A percentile compares a stretch with the other conserved stretches of the same genome.
phyloP scores from a whole-genome alignment of 1,140 invertebrate genomes.

The Stegodyphus dumicola region DNA sequence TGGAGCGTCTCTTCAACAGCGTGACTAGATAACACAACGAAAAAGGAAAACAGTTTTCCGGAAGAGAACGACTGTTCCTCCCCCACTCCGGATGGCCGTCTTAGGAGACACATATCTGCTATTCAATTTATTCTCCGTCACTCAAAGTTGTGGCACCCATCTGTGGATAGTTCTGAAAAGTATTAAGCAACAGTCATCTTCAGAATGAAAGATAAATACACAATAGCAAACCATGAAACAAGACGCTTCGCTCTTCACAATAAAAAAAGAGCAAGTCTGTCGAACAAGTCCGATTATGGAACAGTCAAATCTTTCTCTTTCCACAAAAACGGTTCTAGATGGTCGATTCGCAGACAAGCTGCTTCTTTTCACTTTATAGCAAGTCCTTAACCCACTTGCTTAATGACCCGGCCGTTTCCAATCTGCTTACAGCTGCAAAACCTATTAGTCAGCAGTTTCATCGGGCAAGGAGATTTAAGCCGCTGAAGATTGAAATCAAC shows the following conservation, averaged over 20 bases:
- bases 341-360: background rate
- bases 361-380: slow-evolving; percentile 38
- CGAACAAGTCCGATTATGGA: slow-evolving; percentile 4
- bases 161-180: too few relatives aligned
- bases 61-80: too few relatives aligned
- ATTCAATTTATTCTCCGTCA: too few relatives aligned
- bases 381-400: slow-evolving; percentile 44
- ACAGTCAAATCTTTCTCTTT: background rate
- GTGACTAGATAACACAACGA: too few relatives aligned
- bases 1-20: too few relatives aligned
- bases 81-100: too few relatives aligned
- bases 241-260: background rate
- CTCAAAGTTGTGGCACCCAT: too few relatives aligned
- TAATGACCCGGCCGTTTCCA: slow-evolving; percentile 31
- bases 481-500: slow-evolving; percentile 41
- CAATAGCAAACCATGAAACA: background rate
- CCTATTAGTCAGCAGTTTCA: slow-evolving; percentile 50
- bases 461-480: slow-evolving; percentile 12
- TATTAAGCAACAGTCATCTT: background rate
- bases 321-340: background rate
- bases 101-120: too few relatives aligned
- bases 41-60: background rate
- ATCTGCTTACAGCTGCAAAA: slow-evolving; percentile 32
- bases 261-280: background rate
- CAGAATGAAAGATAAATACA: background rate